Conservation (phyloP, 2,113 vertebrate genomes). For the Microtus pennsylvanicus region DNA sequence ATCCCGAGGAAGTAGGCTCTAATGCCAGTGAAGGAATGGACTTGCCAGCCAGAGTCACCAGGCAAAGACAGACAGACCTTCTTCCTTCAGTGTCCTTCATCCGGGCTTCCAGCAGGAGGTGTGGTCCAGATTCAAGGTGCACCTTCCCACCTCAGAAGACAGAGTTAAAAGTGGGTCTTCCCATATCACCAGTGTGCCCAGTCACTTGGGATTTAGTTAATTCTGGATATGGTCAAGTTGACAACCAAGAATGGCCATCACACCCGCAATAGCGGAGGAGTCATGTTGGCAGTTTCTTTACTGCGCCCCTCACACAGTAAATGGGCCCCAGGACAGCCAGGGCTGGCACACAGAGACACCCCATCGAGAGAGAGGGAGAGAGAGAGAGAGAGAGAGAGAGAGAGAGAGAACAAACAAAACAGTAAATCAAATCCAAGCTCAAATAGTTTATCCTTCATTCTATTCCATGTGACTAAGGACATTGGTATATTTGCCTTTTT, state of each 20-base stretch:
- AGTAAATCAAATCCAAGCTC: neutral
- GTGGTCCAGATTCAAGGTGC: neutral
- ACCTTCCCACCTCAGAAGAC: neutral
- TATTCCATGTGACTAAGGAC: neutral
- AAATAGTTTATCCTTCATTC: conserved; percentile 20
- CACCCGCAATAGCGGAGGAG: neutral
- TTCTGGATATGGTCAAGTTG: neutral
- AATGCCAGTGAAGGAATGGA: neutral
- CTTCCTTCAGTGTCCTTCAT: neutral
- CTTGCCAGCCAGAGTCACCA: neutral
- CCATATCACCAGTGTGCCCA: neutral
- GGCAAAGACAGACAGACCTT: neutral
- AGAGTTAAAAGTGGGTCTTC: neutral
- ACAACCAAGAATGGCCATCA: neutral
- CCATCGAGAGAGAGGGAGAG: accelerated
- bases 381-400: too few species aligned
- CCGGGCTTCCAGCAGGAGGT: neutral
- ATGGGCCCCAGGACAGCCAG: neutral
- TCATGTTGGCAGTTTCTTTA: neutral
- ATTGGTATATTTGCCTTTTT: conserved; percentile 30
- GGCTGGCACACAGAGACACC: neutral
- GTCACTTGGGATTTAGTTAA: neutral
- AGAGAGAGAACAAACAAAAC: neutral
- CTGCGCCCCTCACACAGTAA: neutral
- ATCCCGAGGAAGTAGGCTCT: too few species aligned